These are phyloP conservation scores for Epirrhoe alternata DNA, from an alignment of 2,888 invertebrate species.

Conservation along the genomic window DNA sequence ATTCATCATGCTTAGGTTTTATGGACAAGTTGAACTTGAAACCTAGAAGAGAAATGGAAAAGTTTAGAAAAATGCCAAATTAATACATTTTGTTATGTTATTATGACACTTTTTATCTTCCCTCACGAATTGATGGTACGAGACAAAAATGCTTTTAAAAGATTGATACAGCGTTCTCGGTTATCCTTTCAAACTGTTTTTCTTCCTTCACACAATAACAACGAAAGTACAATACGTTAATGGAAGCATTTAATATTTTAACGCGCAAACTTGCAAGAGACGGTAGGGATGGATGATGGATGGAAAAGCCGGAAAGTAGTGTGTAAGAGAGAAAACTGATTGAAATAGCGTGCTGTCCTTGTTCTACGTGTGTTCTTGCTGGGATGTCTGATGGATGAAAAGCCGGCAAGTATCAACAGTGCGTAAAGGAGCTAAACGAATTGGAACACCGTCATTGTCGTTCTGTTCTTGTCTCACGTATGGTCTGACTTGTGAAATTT, in stretches of 20 bases:
- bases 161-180: slow-evolving; percentile 12
- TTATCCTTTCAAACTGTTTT: slow-evolving; percentile 23
- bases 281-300: slow-evolving; percentile 1
- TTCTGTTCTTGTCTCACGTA: neutral
- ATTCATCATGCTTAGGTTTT: too few species aligned
- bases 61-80: too few species aligned
- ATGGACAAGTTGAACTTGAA: too few species aligned
- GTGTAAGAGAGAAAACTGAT: too few species aligned
- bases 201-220: slow-evolving; percentile 31
- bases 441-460: neutral
- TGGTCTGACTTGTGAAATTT: neutral
- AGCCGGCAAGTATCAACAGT: too few species aligned
- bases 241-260: slow-evolving; percentile 43
- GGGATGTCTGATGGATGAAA: too few species aligned
- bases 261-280: slow-evolving; percentile 36
- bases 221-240: slow-evolving; percentile 37
- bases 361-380: too few species aligned
- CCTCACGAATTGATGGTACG: neutral
- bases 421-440: too few species aligned
- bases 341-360: too few species aligned
- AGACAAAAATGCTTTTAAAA: neutral
- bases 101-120: too few species aligned
- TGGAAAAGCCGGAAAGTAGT: slow-evolving; percentile 14
- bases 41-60: too few species aligned
- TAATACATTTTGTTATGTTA: too few species aligned